Conservation (phyloP, 2,888 invertebrate species). For the Torymus tubicola region DNA sequence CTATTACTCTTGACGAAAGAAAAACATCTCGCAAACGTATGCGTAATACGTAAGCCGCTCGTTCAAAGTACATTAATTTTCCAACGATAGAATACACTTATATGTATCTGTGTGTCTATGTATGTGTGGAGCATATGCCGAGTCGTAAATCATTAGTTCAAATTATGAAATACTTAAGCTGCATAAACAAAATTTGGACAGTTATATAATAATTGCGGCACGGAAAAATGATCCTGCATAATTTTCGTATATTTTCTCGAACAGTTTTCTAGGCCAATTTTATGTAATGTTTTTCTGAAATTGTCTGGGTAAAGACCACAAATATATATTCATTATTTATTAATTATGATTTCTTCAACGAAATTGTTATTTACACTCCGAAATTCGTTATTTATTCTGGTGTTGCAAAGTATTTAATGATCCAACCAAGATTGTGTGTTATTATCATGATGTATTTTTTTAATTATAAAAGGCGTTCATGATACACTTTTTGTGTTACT, state of each 20-base stretch:
- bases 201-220: constrained; percentile 23
- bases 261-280: no score
- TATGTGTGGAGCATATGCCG: neutral
- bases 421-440: no score
- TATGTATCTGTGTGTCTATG: neutral
- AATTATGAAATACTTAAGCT: constrained; percentile 40
- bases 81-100: constrained; percentile 17
- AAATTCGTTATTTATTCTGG: no score
- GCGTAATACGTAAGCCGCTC: constrained; percentile 22
- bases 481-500: no score
- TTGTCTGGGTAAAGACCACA: no score
- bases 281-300: no score
- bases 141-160: constrained; percentile 39
- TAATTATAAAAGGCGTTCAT: no score
- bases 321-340: no score
- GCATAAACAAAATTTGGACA: constrained; percentile 3
- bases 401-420: no score
- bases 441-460: no score
- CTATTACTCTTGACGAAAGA: constrained; percentile 8
- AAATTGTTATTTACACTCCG: no score
- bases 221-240: constrained; percentile 6
- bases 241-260: constrained; percentile 16
- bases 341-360: no score
- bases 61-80: constrained; percentile 38
- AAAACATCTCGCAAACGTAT: constrained; percentile 2